Evolutionary conservation across 1,140 invertebrate species (phyloP).

Genomic region (Physella acuta): DNA sequence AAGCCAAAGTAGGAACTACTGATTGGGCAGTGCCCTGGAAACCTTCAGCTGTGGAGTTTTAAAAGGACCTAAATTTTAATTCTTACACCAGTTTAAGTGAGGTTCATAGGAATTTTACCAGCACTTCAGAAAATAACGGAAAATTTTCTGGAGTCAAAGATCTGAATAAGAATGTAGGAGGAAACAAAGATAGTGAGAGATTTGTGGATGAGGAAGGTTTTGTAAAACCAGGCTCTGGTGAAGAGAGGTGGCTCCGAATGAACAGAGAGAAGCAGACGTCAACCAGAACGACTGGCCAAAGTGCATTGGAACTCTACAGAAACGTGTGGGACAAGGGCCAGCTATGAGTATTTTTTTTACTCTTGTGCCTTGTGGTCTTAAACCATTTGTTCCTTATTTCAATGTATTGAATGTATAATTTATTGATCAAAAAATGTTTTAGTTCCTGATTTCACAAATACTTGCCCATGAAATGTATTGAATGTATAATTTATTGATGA

Average conservation of each 20-base stretch:
- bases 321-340: neutral
- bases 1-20: neutral
- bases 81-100: too few species aligned
- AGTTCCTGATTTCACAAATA: too few species aligned
- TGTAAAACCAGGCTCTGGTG: neutral
- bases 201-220: neutral
- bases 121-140: neutral
- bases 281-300: neutral
- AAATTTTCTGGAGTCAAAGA: neutral
- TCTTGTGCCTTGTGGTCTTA: too few species aligned
- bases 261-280: neutral
- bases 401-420: too few species aligned
- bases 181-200: too few species aligned
- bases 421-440: too few species aligned
- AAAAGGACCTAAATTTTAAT: neutral
- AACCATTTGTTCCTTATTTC: too few species aligned
- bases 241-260: neutral
- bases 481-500: too few species aligned
- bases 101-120: neutral
- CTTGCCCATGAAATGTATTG: too few species aligned
- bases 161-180: too few species aligned
- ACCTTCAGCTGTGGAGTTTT: neutral
- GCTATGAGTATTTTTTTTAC: too few species aligned
- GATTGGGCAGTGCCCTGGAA: constrained; percentile 16
- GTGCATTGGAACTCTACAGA: neutral